A percentile compares a stretch with the other conserved stretches of the same genome.
phyloP scores from a whole-genome alignment of 1,140 invertebrate genomes.

The Drosophila subobscura region DNA sequence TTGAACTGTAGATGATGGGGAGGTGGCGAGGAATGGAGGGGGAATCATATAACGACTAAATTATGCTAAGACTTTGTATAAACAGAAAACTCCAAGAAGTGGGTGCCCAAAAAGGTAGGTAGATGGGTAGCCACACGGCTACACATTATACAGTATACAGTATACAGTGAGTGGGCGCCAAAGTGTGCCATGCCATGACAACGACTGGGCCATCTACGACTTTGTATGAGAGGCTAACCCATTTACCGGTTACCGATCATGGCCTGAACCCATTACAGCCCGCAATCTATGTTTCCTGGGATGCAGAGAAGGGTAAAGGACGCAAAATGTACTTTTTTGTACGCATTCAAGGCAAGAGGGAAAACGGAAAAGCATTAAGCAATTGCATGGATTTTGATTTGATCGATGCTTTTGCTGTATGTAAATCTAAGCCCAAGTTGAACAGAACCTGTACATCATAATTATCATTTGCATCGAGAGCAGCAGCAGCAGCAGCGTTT shows the following conservation, averaged over 20 bases:
- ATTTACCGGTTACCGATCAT: not conserved
- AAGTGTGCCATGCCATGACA: conserved; percentile 35
- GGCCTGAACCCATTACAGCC: conserved; percentile 25
- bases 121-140: no score
- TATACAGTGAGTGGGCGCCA: conserved; percentile 23
- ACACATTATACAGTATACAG: conserved; percentile 3
- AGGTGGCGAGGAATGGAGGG: conserved; percentile 9
- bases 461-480: conserved; percentile 1
- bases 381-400: no score
- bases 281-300: not conserved
- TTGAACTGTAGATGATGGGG: no score
- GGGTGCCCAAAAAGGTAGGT: conserved; percentile 25
- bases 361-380: no score
- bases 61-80: conserved; percentile 69
- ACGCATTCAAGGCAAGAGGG: no score
- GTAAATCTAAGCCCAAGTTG: not conserved
- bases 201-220: not conserved
- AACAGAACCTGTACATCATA: conserved; percentile 13
- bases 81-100: conserved; percentile 28
- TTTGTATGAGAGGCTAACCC: no score
- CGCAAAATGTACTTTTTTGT: no score
- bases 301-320: not conserved
- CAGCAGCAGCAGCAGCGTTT: not conserved
- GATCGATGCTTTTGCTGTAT: not conserved
- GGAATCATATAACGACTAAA: conserved; percentile 55